Percentiles rank a stretch among this genome's conserved stretches.
Evolutionary conservation across 1,140 invertebrate species (phyloP).

Genomic region (Coelopa frigida): DNA sequence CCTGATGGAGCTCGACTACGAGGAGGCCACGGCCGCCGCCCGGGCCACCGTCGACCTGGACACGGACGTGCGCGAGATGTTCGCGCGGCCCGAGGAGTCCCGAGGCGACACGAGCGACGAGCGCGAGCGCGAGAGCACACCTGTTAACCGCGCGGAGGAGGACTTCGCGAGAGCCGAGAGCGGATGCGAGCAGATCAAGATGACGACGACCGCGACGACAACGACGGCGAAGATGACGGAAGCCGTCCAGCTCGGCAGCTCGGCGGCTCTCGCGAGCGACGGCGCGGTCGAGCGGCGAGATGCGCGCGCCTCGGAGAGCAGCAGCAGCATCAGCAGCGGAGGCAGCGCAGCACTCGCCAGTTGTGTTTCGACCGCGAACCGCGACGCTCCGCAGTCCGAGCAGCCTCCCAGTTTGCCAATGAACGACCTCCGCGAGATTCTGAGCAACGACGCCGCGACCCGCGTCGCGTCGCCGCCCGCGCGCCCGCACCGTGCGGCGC

Average conservation of each 20-base stretch:
- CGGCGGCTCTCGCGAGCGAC: background rate
- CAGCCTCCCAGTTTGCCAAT: too few species aligned
- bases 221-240: constrained; percentile 2
- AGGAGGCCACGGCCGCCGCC: constrained; percentile 26
- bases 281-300: constrained; percentile 1
- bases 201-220: constrained; percentile 20
- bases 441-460: background rate
- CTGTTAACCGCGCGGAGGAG: constrained; percentile 27
- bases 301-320: background rate
- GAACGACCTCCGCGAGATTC: too few species aligned
- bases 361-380: too few species aligned
- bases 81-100: background rate
- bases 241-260: background rate
- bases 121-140: constrained; percentile 38
- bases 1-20: constrained; percentile 31
- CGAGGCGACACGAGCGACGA: constrained; percentile 16
- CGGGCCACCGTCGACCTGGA: constrained; percentile 31
- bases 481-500: background rate
- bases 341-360: too few species aligned
- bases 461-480: background rate
- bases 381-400: too few species aligned
- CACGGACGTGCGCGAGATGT: constrained; percentile 23
- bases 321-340: too few species aligned
- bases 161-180: constrained; percentile 19
- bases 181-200: constrained; percentile 3